These are phyloP conservation scores for Apteryx owenii DNA, from an alignment of 2,113 vertebrate species.

Conservation along the genomic window DNA sequence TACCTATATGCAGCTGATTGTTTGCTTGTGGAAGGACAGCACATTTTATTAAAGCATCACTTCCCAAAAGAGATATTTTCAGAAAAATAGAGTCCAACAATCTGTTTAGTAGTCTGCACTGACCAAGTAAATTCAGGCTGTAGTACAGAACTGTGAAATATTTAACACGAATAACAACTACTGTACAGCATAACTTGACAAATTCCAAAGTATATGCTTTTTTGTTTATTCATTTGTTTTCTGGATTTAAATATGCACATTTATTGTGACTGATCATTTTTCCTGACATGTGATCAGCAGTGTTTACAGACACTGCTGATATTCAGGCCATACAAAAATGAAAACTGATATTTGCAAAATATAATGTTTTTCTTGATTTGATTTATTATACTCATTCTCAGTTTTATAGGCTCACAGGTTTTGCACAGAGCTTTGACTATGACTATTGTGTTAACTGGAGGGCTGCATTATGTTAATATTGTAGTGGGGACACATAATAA, in stretches of 20 bases:
- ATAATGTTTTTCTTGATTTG: background rate
- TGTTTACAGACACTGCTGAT: background rate
- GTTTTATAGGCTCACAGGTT: background rate
- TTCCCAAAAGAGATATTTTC: background rate
- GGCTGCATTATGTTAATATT: background rate
- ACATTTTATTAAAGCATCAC: background rate
- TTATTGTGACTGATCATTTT: background rate
- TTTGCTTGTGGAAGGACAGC: background rate
- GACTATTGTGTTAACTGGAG: background rate
- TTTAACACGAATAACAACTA: background rate
- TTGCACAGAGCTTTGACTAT: background rate
- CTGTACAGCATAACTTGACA: background rate
- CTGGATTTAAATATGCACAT: background rate
- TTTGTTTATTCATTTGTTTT: background rate
- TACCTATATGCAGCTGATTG: background rate
- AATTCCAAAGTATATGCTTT: background rate
- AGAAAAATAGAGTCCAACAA: background rate
- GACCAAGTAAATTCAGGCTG: background rate
- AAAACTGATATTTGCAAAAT: background rate
- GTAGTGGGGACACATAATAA: background rate
- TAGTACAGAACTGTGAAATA: background rate
- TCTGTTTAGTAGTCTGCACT: background rate
- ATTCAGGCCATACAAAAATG: background rate
- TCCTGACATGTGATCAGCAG: background rate
- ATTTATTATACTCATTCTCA: background rate